A percentile compares a stretch with the other conserved stretches of the same genome.
These are phyloP conservation scores for Toxotes jaculatrix DNA, from an alignment of 2,113 vertebrate genomes.

Conservation along the genomic window DNA sequence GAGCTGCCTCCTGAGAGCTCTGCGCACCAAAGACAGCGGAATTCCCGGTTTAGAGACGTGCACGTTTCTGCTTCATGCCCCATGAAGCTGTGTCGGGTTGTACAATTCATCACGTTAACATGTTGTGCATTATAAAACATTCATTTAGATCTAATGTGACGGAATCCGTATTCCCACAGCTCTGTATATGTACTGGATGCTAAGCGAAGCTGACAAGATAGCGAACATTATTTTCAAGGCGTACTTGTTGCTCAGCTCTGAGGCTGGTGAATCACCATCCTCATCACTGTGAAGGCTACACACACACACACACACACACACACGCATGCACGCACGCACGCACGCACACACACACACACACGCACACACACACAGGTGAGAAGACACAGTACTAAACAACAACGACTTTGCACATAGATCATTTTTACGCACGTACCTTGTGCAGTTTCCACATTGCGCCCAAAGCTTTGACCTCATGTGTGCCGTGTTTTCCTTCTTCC, in stretches of 20 bases:
- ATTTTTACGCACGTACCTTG: slow-evolving; percentile 88
- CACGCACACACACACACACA: background rate
- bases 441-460: slow-evolving; percentile 99
- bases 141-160: slow-evolving; percentile 37
- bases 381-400: background rate
- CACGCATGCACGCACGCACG: background rate
- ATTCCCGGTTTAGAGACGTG: slow-evolving; percentile 1
- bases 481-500: slow-evolving; percentile 95
- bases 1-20: slow-evolving; percentile 15
- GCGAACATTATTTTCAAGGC: slow-evolving; percentile 22
- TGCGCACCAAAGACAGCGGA: slow-evolving; percentile 21
- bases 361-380: background rate
- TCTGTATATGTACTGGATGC: background rate
- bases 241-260: slow-evolving; percentile 66
- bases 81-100: background rate
- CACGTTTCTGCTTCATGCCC: background rate
- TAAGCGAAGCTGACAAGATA: slow-evolving; percentile 28
- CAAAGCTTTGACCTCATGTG: slow-evolving; percentile 96
- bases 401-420: background rate
- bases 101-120: background rate
- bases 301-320: background rate
- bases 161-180: slow-evolving; percentile 10
- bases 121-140: background rate
- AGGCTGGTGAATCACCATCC: slow-evolving; percentile 17
- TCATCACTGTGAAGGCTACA: no score